These are phyloP conservation scores for Cosmorhoe ocellata DNA, from an alignment of 2,888 invertebrate species.

Conservation along the genomic window DNA sequence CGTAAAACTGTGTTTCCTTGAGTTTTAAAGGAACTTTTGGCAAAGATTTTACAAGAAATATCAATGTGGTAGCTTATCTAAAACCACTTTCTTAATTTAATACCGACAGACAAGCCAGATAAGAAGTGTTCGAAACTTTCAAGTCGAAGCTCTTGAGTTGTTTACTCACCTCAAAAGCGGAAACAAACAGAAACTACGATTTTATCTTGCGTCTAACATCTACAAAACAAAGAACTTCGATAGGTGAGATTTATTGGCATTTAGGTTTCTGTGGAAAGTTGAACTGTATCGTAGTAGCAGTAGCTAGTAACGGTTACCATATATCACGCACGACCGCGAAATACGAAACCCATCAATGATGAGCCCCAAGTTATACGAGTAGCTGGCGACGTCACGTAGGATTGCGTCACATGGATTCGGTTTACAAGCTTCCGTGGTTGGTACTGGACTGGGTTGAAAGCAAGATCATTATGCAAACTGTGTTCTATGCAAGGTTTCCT, in stretches of 20 bases:
- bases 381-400: too few species aligned
- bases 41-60: too few species aligned
- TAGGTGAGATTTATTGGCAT: conserved; percentile 17
- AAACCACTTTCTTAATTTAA: neutral
- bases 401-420: too few species aligned
- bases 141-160: conserved; percentile 27
- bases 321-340: neutral
- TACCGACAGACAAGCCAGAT: conserved; percentile 18
- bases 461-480: too few species aligned
- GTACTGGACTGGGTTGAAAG: too few species aligned
- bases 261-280: neutral
- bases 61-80: neutral
- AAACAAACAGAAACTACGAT: conserved; percentile 30
- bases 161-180: conserved; percentile 26
- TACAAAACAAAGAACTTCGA: conserved; percentile 25
- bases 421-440: too few species aligned
- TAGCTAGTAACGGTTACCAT: too few species aligned
- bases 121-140: conserved; percentile 29
- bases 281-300: too few species aligned
- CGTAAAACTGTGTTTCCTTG: too few species aligned
- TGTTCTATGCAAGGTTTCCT: too few species aligned
- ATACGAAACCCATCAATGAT: neutral
- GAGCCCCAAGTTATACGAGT: neutral
- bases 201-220: conserved; percentile 22
- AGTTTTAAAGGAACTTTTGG: too few species aligned